These are phyloP conservation scores for Graptemys geographica DNA, from an alignment of 2,797 vertebrate genomes.

Conservation along the genomic window DNA sequence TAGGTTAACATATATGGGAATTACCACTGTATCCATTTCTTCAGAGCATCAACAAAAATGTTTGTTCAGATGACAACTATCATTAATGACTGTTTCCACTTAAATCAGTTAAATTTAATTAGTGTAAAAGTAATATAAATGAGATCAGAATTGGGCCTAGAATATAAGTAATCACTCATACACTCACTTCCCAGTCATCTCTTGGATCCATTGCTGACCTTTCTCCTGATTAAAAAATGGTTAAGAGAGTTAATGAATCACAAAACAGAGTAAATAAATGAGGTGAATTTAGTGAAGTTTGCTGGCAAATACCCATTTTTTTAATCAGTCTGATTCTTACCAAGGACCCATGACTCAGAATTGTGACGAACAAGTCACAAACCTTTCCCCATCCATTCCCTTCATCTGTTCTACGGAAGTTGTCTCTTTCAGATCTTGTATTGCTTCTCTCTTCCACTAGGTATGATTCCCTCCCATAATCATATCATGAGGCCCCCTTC, in stretches of 20 bases:
- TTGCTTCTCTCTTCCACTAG: not conserved
- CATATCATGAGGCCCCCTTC: too few species aligned
- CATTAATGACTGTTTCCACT: not conserved
- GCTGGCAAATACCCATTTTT: not conserved
- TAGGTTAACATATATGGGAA: conserved; percentile 22
- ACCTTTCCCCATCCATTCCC: not conserved
- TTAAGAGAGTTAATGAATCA: not conserved
- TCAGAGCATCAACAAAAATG: not conserved
- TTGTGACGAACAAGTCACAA: rapidly evolving
- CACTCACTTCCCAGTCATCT: not conserved
- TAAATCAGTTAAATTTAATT: not conserved
- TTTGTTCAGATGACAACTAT: not conserved
- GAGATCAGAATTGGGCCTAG: not conserved
- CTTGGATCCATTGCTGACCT: not conserved
- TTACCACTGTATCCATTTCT: not conserved
- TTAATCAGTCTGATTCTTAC: not conserved
- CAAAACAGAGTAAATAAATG: not conserved
- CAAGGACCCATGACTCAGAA: not conserved
- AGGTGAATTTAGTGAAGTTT: not conserved
- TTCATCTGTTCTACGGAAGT: not conserved
- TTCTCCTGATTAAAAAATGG: not conserved
- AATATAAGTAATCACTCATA: not conserved
- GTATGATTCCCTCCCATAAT: not conserved
- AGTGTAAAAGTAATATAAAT: not conserved
- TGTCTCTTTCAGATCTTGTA: not conserved